A percentile compares a stretch with the other conserved stretches of the same genome.
These are phyloP conservation scores for Leucoptera coffeella DNA, from an alignment of 2,888 invertebrate genomes.

Conservation along the genomic window DNA sequence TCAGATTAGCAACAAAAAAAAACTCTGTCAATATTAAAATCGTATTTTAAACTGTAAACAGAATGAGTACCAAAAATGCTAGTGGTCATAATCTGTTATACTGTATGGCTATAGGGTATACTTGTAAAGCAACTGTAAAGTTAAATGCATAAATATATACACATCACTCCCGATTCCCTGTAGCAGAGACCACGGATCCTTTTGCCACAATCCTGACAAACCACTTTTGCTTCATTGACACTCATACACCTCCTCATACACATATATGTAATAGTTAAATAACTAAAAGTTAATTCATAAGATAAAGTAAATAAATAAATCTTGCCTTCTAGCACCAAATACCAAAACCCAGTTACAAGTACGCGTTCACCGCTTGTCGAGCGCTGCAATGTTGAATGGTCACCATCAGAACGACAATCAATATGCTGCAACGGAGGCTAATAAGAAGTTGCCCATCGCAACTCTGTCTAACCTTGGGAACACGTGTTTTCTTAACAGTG, in stretches of 20 bases:
- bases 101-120: background rate
- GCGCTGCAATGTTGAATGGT: conserved; percentile 51
- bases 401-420: conserved; percentile 37
- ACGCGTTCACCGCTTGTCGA: conserved; percentile 9
- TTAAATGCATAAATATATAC: background rate
- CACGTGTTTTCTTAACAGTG: conserved; percentile 90
- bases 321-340: background rate
- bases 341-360: background rate
- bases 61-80: background rate
- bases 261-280: too few species aligned
- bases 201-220: conserved; percentile 6
- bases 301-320: background rate
- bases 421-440: conserved; percentile 27
- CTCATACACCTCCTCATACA: background rate
- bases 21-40: too few species aligned
- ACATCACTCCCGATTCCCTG: background rate
- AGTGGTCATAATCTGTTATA: background rate
- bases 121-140: background rate
- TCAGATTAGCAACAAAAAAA: too few species aligned
- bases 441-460: conserved; percentile 56
- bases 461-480: conserved; percentile 85
- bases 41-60: too few species aligned
- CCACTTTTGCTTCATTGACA: conserved; percentile 5
- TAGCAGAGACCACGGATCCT: background rate
- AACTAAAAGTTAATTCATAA: too few species aligned